phyloP scores from a whole-genome alignment of 2,113 vertebrate species.

The Centrocercus urophasianus region DNA sequence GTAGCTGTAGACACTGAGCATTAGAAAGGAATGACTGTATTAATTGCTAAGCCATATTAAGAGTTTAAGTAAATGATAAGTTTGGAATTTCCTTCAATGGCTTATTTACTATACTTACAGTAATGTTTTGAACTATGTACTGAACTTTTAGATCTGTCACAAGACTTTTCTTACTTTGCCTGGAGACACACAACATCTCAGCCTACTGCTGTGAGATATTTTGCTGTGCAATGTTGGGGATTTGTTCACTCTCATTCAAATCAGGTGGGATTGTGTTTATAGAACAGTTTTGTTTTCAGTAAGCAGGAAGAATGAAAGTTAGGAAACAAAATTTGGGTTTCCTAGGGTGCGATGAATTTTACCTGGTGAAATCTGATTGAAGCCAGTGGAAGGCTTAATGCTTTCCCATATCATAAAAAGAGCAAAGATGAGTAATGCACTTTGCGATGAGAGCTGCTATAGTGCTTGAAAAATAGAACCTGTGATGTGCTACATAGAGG shows the following conservation, averaged over 20 bases:
- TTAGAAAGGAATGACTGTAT: not conserved
- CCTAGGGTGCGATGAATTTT: not conserved
- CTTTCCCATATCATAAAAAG: not conserved
- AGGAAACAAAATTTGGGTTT: conserved; percentile 8
- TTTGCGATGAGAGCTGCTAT: not conserved
- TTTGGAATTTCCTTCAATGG: conserved; percentile 48
- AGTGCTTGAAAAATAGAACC: not conserved
- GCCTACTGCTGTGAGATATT: not conserved
- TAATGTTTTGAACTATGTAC: conserved; percentile 30
- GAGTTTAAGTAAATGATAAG: conserved; percentile 11
- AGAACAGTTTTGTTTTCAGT: conserved; percentile 29
- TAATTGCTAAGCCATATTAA: conserved; percentile 35
- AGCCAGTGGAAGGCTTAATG: not conserved
- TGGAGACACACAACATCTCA: conserved; percentile 24
- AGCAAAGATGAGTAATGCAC: not conserved
- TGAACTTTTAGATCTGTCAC: conserved; percentile 37
- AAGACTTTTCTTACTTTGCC: conserved; percentile 48
- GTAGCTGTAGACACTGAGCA: not conserved
- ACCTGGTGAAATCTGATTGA: not conserved
- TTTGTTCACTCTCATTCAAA: not conserved
- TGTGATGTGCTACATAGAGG: not conserved
- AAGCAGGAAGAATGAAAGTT: conserved; percentile 16
- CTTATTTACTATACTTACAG: conserved; percentile 34
- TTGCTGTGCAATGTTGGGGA: not conserved
- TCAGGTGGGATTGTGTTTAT: not conserved